phyloP scores from a whole-genome alignment of 2,888 invertebrate species.

The Helleia helle region DNA sequence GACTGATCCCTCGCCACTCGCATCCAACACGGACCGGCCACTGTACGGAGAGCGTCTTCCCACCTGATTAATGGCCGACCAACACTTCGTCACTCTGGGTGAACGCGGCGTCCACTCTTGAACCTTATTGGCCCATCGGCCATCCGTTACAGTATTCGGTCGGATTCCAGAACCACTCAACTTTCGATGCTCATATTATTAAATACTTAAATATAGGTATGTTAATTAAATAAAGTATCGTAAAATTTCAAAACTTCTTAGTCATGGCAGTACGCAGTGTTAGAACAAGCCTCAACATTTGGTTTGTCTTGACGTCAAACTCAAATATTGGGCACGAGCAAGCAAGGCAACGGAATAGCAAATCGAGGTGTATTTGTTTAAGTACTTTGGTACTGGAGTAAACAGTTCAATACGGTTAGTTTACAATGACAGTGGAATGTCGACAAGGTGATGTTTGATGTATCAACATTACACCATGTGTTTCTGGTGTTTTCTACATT shows the following conservation, averaged over 20 bases:
- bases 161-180: too few relatives aligned
- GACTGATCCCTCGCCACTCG: too few relatives aligned
- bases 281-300: slow-evolving; percentile 29
- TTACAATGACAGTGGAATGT: slow-evolving; percentile 49
- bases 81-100: too few relatives aligned
- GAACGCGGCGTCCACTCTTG: too few relatives aligned
- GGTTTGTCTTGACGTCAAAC: slow-evolving; percentile 61
- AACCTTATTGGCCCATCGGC: too few relatives aligned
- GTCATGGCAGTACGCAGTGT: slow-evolving; percentile 1
- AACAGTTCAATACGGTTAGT: slow-evolving; percentile 61
- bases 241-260: not conserved
- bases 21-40: too few relatives aligned
- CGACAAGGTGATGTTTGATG: slow-evolving; percentile 12
- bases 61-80: too few relatives aligned
- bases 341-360: slow-evolving; percentile 60
- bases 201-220: too few relatives aligned
- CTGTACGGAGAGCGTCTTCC: too few relatives aligned
- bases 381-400: slow-evolving; percentile 53
- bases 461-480: slow-evolving; percentile 3
- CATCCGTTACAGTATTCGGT: too few relatives aligned
- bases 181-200: too few relatives aligned
- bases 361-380: slow-evolving; percentile 58
- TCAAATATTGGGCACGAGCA: slow-evolving; percentile 62
- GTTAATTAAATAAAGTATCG: too few relatives aligned
- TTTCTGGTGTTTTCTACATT: not conserved